Evolutionary conservation across 2,113 vertebrate species (phyloP).

Genomic region (Sphaerodactylus townsendi): DNA sequence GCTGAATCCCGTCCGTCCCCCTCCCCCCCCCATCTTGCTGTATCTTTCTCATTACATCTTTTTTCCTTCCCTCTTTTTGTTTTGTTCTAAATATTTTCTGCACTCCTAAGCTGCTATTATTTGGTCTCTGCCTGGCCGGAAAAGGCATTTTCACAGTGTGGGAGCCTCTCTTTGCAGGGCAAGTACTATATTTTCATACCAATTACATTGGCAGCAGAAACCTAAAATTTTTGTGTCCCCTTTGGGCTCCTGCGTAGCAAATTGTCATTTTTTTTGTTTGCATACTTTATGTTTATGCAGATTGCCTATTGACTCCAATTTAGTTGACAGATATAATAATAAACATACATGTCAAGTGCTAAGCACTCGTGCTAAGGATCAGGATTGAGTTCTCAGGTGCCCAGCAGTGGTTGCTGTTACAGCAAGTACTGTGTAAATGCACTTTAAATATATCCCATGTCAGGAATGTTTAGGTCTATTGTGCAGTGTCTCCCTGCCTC

Average conservation of each 20-base stretch:
- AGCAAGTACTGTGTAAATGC: conserved; percentile 19
- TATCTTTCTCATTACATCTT: neutral
- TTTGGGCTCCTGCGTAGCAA: conserved; percentile 47
- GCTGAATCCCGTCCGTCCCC: neutral
- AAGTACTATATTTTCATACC: conserved; percentile 52
- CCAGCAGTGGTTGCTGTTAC: conserved; percentile 1
- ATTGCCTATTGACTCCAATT: conserved; percentile 64
- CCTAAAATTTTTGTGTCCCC: conserved; percentile 40
- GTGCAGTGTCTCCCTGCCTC: neutral
- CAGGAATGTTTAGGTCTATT: neutral
- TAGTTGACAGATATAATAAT: conserved; percentile 56
- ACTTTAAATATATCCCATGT: conserved; percentile 22
- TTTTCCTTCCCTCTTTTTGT: neutral
- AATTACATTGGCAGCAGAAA: conserved; percentile 59
- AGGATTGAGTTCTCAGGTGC: conserved; percentile 39
- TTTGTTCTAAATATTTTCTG: conserved; percentile 62
- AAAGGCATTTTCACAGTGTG: conserved; percentile 63
- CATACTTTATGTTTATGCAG: conserved; percentile 54
- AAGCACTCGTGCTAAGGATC: conserved; percentile 56
- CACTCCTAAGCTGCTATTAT: conserved; percentile 65
- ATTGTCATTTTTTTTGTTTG: conserved; percentile 50
- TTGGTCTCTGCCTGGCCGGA: conserved; percentile 56
- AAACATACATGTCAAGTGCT: conserved; percentile 51
- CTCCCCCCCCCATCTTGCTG: neutral
- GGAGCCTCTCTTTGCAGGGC: conserved; percentile 44